phyloP scores from a whole-genome alignment of 92 coral and sea anemone species.

The Isaurus tuberculatus region DNA sequence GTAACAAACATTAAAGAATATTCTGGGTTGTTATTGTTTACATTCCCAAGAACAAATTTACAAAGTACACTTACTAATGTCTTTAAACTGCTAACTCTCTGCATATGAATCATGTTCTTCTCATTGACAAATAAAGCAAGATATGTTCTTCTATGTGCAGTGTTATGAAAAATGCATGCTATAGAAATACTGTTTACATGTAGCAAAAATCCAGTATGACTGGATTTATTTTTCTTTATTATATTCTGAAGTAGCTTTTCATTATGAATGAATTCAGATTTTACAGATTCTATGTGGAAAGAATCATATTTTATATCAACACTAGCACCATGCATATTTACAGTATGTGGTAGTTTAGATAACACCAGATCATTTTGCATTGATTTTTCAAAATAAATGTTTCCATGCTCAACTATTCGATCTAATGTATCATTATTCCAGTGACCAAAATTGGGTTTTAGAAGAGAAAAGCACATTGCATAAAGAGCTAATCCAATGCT shows the following conservation, averaged over 20 bases:
- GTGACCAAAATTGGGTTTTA: constrained; percentile 14
- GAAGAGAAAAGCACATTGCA: constrained; percentile 12
- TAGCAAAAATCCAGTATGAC: constrained; percentile 8
- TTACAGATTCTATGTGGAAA: neutral
- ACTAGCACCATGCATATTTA: constrained; percentile 3
- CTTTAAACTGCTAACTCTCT: constrained; percentile 1
- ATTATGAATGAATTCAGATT: constrained; percentile 8
- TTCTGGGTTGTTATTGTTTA: constrained; percentile 14
- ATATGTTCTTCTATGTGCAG: neutral
- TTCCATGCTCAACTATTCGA: constrained; percentile 4
- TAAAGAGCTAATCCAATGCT: constrained; percentile 14
- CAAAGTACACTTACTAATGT: constrained; percentile 10
- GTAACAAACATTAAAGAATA: constrained; percentile 9
- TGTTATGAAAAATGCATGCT: constrained; percentile 1
- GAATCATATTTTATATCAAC: constrained; percentile 4
- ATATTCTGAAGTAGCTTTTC: constrained; percentile 10
- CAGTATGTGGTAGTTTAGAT: constrained; percentile 11
- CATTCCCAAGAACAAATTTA: constrained; percentile 8
- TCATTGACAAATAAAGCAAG: constrained; percentile 13
- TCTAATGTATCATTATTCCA: constrained; percentile 3
- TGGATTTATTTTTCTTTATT: constrained; percentile 1
- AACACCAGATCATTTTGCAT: constrained; percentile 3
- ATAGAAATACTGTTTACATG: constrained; percentile 3
- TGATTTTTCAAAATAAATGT: neutral
- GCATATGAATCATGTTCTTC: constrained; percentile 14